phyloP scores from a whole-genome alignment of 2,797 vertebrate genomes.

The Lindbergichthys nudifrons region DNA sequence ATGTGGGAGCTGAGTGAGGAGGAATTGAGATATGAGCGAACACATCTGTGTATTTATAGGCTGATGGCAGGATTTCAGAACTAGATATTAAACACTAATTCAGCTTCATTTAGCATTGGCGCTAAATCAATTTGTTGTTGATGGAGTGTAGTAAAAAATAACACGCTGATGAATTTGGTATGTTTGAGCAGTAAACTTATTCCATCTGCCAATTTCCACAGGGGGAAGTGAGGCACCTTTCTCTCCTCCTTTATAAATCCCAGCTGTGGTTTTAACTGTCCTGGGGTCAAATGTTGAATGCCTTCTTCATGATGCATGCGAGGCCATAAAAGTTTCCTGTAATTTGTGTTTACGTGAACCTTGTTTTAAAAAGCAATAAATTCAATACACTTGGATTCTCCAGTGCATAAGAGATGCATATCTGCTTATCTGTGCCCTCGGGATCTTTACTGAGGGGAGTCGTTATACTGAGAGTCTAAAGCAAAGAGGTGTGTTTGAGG shows the following conservation, averaged over 20 bases:
- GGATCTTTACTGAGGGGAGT: constrained; percentile 24
- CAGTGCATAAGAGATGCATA: constrained; percentile 22
- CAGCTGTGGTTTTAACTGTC: constrained; percentile 82
- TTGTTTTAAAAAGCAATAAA: constrained; percentile 73
- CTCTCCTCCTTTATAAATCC: constrained; percentile 78
- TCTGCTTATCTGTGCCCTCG: constrained; percentile 33
- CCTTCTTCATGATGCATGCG: constrained; percentile 77
- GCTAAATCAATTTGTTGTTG: constrained; percentile 68
- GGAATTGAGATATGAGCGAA: constrained; percentile 37
- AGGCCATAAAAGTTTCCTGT: constrained; percentile 77
- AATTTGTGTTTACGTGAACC: constrained; percentile 74
- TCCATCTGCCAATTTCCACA: constrained; percentile 73
- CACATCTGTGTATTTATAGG: constrained; percentile 71
- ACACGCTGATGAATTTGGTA: constrained; percentile 62
- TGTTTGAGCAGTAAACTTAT: constrained; percentile 67
- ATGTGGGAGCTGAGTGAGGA: constrained; percentile 35
- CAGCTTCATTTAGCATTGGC: constrained; percentile 68
- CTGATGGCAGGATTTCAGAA: constrained; percentile 48
- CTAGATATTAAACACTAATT: constrained; percentile 51
- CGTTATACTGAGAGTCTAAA: constrained; percentile 23
- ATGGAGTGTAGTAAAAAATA: constrained; percentile 66
- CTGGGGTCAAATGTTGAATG: constrained; percentile 76
- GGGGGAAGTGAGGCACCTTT: constrained; percentile 72
- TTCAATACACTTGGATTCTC: constrained; percentile 39
- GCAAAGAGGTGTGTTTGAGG: constrained; percentile 3